These are phyloP conservation scores for Hartigia nigra DNA, from an alignment of 2,888 invertebrate species.

Conservation along the genomic window DNA sequence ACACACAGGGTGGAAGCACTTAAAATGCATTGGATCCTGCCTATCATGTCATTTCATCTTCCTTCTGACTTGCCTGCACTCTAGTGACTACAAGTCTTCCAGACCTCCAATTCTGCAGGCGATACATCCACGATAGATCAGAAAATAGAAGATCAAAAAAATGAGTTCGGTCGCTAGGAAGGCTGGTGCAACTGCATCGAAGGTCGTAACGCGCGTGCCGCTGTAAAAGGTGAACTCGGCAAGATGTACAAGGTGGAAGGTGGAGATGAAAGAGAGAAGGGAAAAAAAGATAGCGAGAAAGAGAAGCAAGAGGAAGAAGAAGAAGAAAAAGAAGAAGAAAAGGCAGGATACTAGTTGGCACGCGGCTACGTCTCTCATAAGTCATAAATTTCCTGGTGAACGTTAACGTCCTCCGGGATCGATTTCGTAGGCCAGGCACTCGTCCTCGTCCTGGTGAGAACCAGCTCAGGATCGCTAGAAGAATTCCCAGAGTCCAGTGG, in stretches of 20 bases:
- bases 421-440: constrained; percentile 42
- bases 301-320: neutral
- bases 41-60: constrained; percentile 58
- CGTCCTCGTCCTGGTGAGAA: constrained; percentile 3
- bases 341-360: constrained; percentile 42
- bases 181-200: neutral
- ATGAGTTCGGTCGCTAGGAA: neutral
- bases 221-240: neutral
- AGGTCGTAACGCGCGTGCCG: neutral
- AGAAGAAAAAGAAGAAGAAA: neutral
- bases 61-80: neutral
- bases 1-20: constrained; percentile 33
- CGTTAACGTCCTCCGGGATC: constrained; percentile 57
- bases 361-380: constrained; percentile 52
- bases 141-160: neutral
- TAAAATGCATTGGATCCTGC: constrained; percentile 62
- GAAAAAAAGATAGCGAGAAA: neutral
- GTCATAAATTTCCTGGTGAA: constrained; percentile 52
- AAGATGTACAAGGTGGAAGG: neutral
- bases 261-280: neutral
- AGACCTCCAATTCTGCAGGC: neutral
- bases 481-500: neutral
- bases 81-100: neutral
- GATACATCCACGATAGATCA: neutral
- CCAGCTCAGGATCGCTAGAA: neutral